A percentile compares a stretch with the other conserved stretches of the same genome.
Conservation (phyloP, 2,888 invertebrate species). For the Dynastes grantii region DNA sequence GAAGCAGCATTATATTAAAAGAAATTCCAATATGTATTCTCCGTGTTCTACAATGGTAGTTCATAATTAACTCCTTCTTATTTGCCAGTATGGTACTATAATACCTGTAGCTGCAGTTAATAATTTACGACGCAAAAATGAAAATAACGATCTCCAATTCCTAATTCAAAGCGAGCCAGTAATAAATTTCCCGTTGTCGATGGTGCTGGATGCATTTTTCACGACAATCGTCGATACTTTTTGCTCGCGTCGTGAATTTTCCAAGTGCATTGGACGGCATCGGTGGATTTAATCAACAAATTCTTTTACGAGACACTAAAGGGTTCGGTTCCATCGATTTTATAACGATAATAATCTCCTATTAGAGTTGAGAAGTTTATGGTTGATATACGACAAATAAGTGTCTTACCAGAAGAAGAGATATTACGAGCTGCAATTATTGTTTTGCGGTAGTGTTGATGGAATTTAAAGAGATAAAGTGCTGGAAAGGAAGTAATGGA, state of each 20-base stretch:
- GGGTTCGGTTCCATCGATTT: not conserved
- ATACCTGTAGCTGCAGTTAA: too few species aligned
- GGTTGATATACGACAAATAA: not conserved
- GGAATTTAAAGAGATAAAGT: too few species aligned
- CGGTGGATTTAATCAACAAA: slow-evolving; percentile 2
- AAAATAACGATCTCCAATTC: not conserved
- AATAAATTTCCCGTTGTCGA: not conserved
- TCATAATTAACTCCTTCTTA: too few species aligned
- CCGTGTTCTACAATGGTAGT: too few species aligned
- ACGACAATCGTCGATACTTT: slow-evolving; percentile 1
- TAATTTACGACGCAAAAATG: too few species aligned
- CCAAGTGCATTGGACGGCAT: not conserved
- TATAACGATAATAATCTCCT: slow-evolving; percentile 3
- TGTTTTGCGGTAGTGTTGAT: too few species aligned
- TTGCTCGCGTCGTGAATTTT: not conserved
- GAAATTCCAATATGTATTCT: too few species aligned
- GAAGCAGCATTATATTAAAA: too few species aligned
- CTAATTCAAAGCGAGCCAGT: not conserved
- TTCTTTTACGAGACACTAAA: not conserved
- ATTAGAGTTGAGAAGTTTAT: not conserved
- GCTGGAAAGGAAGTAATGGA: too few species aligned
- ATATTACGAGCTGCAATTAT: too few species aligned
- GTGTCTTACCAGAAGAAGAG: too few species aligned
- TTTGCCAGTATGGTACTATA: too few species aligned
- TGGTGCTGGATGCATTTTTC: not conserved